Conservation (phyloP, 2,888 invertebrate genomes). For the Chrysina gloriosa region DNA sequence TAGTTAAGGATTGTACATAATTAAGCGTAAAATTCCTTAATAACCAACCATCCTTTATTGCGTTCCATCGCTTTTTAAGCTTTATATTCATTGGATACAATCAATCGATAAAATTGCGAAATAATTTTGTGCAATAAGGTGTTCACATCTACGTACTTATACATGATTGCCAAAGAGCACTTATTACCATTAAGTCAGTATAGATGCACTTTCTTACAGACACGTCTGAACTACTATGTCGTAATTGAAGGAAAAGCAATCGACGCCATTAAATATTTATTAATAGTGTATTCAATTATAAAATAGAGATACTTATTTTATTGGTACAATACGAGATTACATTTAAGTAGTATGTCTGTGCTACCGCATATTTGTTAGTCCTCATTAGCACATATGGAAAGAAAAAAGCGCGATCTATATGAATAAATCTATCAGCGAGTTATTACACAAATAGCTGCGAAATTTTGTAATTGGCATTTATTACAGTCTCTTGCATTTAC, state of each 20-base stretch:
- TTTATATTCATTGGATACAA: neutral
- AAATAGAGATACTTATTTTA: neutral
- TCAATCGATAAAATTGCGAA: neutral
- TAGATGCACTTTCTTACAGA: neutral
- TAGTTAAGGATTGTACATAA: too few relatives aligned
- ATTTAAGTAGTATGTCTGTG: neutral
- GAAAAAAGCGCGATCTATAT: neutral
- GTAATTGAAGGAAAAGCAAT: constrained; percentile 9
- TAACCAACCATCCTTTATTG: neutral
- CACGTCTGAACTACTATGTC: neutral
- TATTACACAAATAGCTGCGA: constrained; percentile 1
- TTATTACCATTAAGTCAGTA: constrained; percentile 1
- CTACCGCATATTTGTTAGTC: constrained; percentile 8
- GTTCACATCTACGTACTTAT: too few relatives aligned
- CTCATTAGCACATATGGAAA: constrained; percentile 3
- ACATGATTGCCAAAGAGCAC: neutral
- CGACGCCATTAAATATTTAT: neutral
- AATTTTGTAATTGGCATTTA: constrained; percentile 23
- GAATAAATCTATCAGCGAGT: neutral
- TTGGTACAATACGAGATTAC: neutral
- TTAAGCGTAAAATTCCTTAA: too few relatives aligned
- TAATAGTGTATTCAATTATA: neutral
- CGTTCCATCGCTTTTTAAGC: neutral
- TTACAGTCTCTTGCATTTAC: neutral
- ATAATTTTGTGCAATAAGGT: neutral